Evolutionary conservation across 2,797 vertebrate species (phyloP), one percentile per base, ranked within the genome.

Genomic region (Heteromormyrus szaboi): DNA sequence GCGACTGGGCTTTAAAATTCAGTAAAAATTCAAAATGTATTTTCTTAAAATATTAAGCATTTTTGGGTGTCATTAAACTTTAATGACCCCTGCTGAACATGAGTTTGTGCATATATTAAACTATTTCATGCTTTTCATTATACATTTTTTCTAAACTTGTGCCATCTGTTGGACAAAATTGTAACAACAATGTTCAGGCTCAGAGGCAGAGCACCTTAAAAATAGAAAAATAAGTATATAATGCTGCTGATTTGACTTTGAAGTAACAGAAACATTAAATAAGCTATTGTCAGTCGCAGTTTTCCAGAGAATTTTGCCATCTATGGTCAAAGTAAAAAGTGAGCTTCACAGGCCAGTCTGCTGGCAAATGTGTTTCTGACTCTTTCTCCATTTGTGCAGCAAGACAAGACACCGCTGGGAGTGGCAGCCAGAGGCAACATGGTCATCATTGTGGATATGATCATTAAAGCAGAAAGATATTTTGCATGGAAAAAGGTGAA

Each of bases 381-480:
- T 7, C 12, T 37, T 46, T 51, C 46, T 56, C 3, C 17, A 50
- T 59, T 25, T 86, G 94, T 95, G 91, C 90, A 99, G 98, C 96
- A 97, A 92, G 96, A 95, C 79, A 98, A 97, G 95, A 97, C 97
- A 0, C 94, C 95, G 25, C 93, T 99, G 90, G 96, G 94, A 17
- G 93, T 97, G 87, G 98, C 98, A 84, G 96, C 96, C 88, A 96
- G 98, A 91, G 97, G 96, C 51, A 95, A 95, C 65, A 95, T 96
- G 37, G 94, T 96, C 88, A 96, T 98, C 53, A 91, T 97, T 76
- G 96, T 97, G 90, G 98, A 98, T 91, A 99, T 98, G 98, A 97
- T 99, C 90, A 97, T 99, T 92, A 98, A 99, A 96, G 97, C 97
- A 48, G 96, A 98, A 93, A 94, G 97, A 93, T 97, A 97, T 92